A percentile compares a stretch with the other conserved stretches of the same genome.
Evolutionary conservation across 1,140 invertebrate genomes (phyloP).

Genomic region (Bombus waltoni): DNA sequence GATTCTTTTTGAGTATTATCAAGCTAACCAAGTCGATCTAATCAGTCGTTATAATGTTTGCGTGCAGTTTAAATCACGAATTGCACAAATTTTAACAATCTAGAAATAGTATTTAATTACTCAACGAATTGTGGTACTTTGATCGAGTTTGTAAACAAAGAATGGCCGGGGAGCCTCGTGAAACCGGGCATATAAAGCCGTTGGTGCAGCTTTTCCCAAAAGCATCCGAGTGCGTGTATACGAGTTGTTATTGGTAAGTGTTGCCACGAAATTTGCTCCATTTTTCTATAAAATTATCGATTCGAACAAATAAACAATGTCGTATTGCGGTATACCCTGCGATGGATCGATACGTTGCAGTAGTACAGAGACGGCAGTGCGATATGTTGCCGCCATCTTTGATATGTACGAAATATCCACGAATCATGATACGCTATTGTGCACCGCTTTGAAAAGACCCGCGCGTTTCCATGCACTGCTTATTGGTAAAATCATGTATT

Average conservation of each 20-base stretch:
- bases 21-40: conserved; percentile 1
- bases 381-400: conserved; percentile 46
- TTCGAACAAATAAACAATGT: conserved; percentile 57
- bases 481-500: conserved; percentile 6
- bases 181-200: conserved; percentile 78
- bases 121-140: neutral
- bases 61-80: neutral
- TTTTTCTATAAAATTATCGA: conserved; percentile 34
- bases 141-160: conserved; percentile 68
- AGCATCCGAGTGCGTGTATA: conserved; percentile 82
- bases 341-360: conserved; percentile 65
- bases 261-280: neutral
- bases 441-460: conserved; percentile 45
- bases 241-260: conserved; percentile 84
- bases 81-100: conserved; percentile 29
- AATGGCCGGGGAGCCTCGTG: conserved; percentile 76
- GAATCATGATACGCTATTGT: conserved; percentile 36
- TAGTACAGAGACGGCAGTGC: conserved; percentile 45
- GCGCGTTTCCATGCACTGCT: conserved; percentile 29
- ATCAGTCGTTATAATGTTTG: conserved; percentile 25
- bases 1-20: conserved; percentile 6
- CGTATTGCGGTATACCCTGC: conserved; percentile 63
- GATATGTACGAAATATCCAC: conserved; percentile 20
- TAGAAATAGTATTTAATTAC: neutral
- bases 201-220: conserved; percentile 80